Percentiles rank a stretch among this genome's conserved stretches.
These are phyloP conservation scores for Lepus oiostolus DNA, from an alignment of 2,797 vertebrate species.

Conservation along the genomic window DNA sequence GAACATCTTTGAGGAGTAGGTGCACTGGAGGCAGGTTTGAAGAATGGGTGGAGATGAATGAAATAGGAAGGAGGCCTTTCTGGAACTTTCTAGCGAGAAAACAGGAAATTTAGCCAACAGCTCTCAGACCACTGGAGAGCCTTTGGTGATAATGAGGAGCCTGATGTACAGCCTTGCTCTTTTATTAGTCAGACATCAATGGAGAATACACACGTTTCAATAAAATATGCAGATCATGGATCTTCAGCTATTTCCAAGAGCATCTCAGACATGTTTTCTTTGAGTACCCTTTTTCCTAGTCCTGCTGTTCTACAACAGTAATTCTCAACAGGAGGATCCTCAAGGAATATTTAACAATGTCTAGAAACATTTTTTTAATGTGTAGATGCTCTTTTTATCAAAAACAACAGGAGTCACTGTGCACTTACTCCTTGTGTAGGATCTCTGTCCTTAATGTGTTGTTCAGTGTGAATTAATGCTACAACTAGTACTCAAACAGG, in stretches of 20 bases:
- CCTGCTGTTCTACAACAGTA: conserved; percentile 75
- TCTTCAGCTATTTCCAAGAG: conserved; percentile 65
- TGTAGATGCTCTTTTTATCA: no score
- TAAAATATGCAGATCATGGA: background rate
- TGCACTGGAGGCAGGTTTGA: background rate
- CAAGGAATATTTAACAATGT: background rate
- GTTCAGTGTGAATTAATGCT: no score
- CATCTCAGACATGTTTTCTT: conserved; percentile 85
- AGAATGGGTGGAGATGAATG: background rate
- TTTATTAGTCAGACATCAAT: background rate
- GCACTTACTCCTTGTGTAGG: no score
- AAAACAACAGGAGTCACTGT: no score
- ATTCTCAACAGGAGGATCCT: background rate
- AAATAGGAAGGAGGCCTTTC: background rate
- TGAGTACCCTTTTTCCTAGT: conserved; percentile 91
- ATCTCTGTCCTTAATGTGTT: no score
- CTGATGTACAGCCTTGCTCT: background rate
- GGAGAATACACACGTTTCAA: background rate
- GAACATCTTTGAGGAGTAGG: background rate
- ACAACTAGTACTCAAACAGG: no score
- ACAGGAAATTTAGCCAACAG: background rate
- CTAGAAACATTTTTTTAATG: background rate
- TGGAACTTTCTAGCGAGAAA: background rate
- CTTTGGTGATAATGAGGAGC: background rate
- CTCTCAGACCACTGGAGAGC: background rate